Evolutionary conservation across 37 sponge, comb jelly and placozoan genomes (phyloP).

Genomic region (Lycopodina hypogea): DNA sequence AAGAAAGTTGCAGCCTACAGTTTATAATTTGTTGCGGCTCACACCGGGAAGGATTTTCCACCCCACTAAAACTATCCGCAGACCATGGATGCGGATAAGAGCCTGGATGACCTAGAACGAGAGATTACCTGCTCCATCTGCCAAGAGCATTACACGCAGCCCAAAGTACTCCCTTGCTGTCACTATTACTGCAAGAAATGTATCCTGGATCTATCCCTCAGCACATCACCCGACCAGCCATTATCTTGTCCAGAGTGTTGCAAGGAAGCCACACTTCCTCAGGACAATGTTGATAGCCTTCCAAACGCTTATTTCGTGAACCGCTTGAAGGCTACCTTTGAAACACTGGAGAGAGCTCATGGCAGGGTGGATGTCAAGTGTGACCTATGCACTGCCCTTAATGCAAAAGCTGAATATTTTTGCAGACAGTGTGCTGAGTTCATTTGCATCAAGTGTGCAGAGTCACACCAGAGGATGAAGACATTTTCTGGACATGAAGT

Average conservation of each 20-base stretch:
- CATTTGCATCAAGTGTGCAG: constrained; percentile 21
- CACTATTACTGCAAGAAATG: constrained; percentile 53
- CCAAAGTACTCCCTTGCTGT: constrained; percentile 45
- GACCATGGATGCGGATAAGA: constrained; percentile 7
- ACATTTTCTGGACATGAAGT: constrained; percentile 16
- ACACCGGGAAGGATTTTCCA: no score
- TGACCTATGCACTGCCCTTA: constrained; percentile 10
- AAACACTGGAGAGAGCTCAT: constrained; percentile 11
- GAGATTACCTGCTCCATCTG: constrained; percentile 45
- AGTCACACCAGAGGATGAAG: constrained; percentile 17
- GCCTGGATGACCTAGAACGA: constrained; percentile 22
- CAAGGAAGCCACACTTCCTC: constrained; percentile 13
- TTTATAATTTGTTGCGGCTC: no score
- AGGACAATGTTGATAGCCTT: constrained; percentile 10
- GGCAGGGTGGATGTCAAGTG: constrained; percentile 34
- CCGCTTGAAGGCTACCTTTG: constrained; percentile 6
- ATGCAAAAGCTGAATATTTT: constrained; percentile 14
- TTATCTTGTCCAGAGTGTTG: constrained; percentile 43
- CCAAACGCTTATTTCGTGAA: constrained; percentile 34
- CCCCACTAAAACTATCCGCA: no score
- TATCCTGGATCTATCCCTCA: constrained; percentile 16
- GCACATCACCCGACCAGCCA: constrained; percentile 1
- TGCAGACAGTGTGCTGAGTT: constrained; percentile 36
- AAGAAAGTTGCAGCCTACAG: no score
- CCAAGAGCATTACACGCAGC: constrained; percentile 26